Percentiles rank a stretch among this genome's conserved stretches.
These are phyloP conservation scores for Macrobrachium nipponense DNA, from an alignment of 1,140 invertebrate species.

Conservation along the genomic window DNA sequence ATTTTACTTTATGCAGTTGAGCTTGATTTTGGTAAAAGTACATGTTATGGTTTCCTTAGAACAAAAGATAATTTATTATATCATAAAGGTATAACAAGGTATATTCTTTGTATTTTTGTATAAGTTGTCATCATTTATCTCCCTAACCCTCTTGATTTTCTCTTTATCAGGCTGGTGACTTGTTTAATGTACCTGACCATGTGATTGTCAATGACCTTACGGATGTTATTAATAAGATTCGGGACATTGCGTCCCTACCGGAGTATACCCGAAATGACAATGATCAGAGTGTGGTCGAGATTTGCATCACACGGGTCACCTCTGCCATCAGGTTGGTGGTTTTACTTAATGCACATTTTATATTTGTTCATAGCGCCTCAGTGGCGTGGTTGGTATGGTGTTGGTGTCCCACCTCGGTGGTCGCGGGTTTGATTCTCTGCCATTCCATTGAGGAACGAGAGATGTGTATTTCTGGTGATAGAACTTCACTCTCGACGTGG, in stretches of 20 bases:
- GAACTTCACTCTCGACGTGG: too few relatives aligned
- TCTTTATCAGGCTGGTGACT: conserved; percentile 79
- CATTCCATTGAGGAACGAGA: too few relatives aligned
- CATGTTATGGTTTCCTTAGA: background rate
- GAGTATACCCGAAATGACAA: conserved; percentile 88
- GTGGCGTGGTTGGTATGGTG: too few relatives aligned
- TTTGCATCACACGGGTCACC: conserved; percentile 88
- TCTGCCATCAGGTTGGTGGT: conserved; percentile 79
- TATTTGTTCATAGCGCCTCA: too few relatives aligned
- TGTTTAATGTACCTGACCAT: conserved; percentile 88
- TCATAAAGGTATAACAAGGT: background rate
- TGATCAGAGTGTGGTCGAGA: conserved; percentile 93
- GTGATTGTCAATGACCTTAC: conserved; percentile 88
- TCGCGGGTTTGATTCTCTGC: too few relatives aligned
- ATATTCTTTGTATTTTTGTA: background rate
- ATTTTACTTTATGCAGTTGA: too few relatives aligned
- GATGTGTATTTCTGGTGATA: too few relatives aligned
- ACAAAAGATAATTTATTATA: background rate
- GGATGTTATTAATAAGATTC: conserved; percentile 82
- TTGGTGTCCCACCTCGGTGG: too few relatives aligned
- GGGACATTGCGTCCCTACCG: conserved; percentile 81
- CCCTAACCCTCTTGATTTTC: background rate
- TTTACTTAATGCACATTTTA: background rate
- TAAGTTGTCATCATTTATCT: background rate
- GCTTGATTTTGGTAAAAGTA: background rate